Percentiles rank a stretch among this genome's conserved stretches.
Conservation (phyloP, 2,888 invertebrate species). For the Mechanitis mazaeus region DNA sequence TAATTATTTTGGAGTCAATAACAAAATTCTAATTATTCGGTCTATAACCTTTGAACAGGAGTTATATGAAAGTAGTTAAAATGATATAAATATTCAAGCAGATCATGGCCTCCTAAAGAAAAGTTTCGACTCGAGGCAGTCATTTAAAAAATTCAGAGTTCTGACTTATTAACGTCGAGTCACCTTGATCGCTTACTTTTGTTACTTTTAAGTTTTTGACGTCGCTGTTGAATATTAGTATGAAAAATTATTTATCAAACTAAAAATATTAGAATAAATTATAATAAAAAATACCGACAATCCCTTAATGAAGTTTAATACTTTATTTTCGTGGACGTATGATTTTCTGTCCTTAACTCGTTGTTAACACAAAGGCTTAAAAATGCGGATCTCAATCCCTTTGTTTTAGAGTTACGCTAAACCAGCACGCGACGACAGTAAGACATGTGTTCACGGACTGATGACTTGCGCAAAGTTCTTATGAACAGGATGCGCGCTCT, state of each 20-base stretch:
- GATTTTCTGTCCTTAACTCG: constrained; percentile 11
- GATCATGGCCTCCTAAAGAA: constrained; percentile 38
- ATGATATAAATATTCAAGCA: constrained; percentile 35
- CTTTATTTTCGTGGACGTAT: neutral
- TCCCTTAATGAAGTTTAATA: neutral
- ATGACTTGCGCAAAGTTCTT: constrained; percentile 27
- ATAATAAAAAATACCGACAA: neutral
- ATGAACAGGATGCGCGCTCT: constrained; percentile 31
- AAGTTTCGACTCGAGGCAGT: constrained; percentile 51
- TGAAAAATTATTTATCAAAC: too few species aligned
- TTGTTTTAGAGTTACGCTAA: constrained; percentile 17
- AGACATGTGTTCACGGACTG: constrained; percentile 27
- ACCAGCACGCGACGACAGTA: constrained; percentile 25
- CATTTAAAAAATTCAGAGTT: constrained; percentile 66
- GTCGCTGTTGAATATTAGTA: neutral
- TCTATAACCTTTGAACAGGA: constrained; percentile 6
- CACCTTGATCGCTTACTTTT: constrained; percentile 32
- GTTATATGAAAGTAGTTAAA: constrained; percentile 31
- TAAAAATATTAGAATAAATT: neutral
- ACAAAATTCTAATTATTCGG: neutral
- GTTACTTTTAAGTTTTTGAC: constrained; percentile 21
- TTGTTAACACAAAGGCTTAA: constrained; percentile 3
- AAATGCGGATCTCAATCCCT: constrained; percentile 16
- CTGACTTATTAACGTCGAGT: constrained; percentile 56
- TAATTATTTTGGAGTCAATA: neutral